Evolutionary conservation across 2,113 vertebrate species (phyloP).

Genomic region (Clarias batrachus): DNA sequence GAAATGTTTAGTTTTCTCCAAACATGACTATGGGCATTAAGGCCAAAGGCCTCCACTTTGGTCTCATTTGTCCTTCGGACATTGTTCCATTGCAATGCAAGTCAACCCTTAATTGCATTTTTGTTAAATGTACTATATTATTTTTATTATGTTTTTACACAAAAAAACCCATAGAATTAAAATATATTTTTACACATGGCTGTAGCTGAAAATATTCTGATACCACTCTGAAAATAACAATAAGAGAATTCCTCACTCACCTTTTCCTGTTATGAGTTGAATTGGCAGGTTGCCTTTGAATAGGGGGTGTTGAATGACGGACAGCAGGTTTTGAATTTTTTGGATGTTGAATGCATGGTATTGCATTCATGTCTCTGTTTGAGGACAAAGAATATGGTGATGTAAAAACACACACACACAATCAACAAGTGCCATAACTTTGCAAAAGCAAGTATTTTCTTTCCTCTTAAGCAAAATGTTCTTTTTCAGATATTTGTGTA

Average conservation of each 20-base stretch:
- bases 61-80: no score
- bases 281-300: neutral
- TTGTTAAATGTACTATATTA: no score
- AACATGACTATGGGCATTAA: no score
- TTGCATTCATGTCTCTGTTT: neutral
- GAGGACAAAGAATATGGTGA: neutral
- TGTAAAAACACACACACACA: neutral
- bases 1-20: no score
- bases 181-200: no score
- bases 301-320: neutral
- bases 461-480: conserved; percentile 12
- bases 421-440: conserved; percentile 21
- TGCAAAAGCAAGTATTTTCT: conserved; percentile 30
- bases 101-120: no score
- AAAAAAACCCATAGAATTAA: no score
- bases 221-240: neutral
- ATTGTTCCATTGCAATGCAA: no score
- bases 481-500: conserved; percentile 17
- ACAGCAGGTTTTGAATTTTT: conserved; percentile 6
- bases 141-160: no score
- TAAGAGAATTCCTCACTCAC: neutral
- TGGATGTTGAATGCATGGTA: neutral
- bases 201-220: conserved; percentile 5
- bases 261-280: conserved; percentile 15
- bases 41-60: no score